Evolutionary conservation across 2,888 invertebrate species (phyloP).

Genomic region (Heliconius hortense): DNA sequence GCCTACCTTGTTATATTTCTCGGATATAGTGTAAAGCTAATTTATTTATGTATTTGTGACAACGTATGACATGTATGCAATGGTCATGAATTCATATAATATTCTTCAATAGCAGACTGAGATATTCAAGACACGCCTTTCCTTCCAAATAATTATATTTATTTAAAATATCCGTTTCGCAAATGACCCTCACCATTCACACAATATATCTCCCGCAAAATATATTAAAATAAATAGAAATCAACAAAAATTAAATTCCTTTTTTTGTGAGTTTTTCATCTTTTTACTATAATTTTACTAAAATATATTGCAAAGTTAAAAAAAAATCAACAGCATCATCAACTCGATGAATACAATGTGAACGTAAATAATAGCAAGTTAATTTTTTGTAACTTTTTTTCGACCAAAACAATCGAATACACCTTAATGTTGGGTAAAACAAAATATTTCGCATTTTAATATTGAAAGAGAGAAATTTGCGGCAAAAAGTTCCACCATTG

Average conservation of each 20-base stretch:
- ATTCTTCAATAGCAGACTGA: too few relatives aligned
- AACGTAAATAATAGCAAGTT: conserved; percentile 25
- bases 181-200: too few relatives aligned
- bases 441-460: conserved; percentile 37
- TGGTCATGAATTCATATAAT: too few relatives aligned
- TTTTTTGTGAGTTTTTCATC: neutral
- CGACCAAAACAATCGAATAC: conserved; percentile 34
- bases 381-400: conserved; percentile 29
- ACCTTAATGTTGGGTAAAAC: conserved; percentile 34
- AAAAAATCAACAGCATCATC: neutral
- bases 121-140: neutral
- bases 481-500: conserved; percentile 40
- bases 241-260: neutral
- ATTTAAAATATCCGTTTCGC: neutral
- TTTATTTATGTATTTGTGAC: too few relatives aligned
- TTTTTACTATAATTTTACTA: neutral
- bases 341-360: neutral
- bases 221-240: neutral
- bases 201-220: neutral
- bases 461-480: conserved; percentile 40
- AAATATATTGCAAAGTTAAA: neutral
- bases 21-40: too few relatives aligned
- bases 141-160: neutral
- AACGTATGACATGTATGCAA: too few relatives aligned
- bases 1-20: too few relatives aligned